Conservation (phyloP, 2,888 invertebrate genomes). For the Meiosimyza platycephala region DNA sequence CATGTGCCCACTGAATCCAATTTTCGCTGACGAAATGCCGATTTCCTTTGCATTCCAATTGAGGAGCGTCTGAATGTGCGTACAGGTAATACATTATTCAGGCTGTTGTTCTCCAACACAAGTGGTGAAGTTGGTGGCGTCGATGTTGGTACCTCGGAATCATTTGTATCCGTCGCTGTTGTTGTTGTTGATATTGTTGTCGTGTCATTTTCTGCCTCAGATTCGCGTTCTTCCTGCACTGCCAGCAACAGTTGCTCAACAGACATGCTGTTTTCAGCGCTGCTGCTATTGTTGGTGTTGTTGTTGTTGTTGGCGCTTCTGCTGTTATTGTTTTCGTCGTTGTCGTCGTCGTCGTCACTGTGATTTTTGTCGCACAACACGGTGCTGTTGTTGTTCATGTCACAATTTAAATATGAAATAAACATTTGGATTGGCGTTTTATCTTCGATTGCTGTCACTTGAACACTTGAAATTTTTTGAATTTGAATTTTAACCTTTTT, state of each 20-base stretch:
- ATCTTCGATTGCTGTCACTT: constrained; percentile 9
- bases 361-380: constrained; percentile 20
- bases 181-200: constrained; percentile 46
- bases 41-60: constrained; percentile 62
- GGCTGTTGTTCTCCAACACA: constrained; percentile 18
- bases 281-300: constrained; percentile 37
- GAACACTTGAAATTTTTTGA: constrained; percentile 1
- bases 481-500: not conserved
- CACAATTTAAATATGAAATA: constrained; percentile 57
- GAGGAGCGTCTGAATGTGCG: constrained; percentile 61
- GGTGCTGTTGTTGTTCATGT: constrained; percentile 34
- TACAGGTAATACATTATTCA: constrained; percentile 36
- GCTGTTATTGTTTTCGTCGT: constrained; percentile 13
- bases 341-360: constrained; percentile 39
- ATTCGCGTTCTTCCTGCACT: constrained; percentile 58
- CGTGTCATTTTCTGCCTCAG: constrained; percentile 44
- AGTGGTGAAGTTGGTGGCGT: constrained; percentile 19
- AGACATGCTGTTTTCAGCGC: constrained; percentile 45
- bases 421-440: constrained; percentile 50
- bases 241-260: constrained; percentile 58
- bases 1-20: constrained; percentile 61
- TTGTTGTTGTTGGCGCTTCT: constrained; percentile 24
- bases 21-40: constrained; percentile 65
- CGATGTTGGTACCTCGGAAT: constrained; percentile 33
- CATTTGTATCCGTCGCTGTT: constrained; percentile 43